Evolutionary conservation across 2,113 vertebrate species (phyloP).

Genomic region (Paracanthobrama guichenoti): DNA sequence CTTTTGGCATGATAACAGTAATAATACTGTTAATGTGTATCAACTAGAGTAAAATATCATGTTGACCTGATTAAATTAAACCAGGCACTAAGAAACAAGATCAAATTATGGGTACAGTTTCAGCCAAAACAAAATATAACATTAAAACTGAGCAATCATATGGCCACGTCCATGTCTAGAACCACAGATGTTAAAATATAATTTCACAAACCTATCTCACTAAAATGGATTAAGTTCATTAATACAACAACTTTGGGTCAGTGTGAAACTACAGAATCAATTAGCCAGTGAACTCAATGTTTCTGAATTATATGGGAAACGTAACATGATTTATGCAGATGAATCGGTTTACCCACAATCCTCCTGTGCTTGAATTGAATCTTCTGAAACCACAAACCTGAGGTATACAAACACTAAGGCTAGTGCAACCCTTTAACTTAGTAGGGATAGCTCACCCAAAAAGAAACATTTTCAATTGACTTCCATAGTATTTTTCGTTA

Average conservation of each 20-base stretch:
- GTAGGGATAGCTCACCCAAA: background rate
- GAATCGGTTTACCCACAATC: background rate
- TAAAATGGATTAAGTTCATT: background rate
- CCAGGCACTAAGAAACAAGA: background rate
- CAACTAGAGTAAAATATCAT: background rate
- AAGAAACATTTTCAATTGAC: no score
- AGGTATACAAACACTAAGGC: background rate
- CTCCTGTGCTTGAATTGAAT: background rate
- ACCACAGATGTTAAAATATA: background rate
- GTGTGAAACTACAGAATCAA: background rate
- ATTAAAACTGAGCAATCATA: no score
- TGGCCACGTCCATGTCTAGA: background rate
- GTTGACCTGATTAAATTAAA: background rate
- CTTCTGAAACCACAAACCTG: background rate
- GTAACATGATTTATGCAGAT: background rate
- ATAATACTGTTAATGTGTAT: slow-evolving; percentile 25
- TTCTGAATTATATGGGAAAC: background rate
- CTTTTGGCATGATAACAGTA: slow-evolving; percentile 1
- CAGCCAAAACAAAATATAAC: background rate
- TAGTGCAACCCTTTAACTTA: background rate
- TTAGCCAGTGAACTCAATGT: background rate
- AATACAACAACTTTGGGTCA: background rate
- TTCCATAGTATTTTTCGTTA: no score
- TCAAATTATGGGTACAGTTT: slow-evolving; percentile 20
- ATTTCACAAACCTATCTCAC: background rate